Evolutionary conservation across 2,113 vertebrate genomes (phyloP).

Genomic region (Channa argus): DNA sequence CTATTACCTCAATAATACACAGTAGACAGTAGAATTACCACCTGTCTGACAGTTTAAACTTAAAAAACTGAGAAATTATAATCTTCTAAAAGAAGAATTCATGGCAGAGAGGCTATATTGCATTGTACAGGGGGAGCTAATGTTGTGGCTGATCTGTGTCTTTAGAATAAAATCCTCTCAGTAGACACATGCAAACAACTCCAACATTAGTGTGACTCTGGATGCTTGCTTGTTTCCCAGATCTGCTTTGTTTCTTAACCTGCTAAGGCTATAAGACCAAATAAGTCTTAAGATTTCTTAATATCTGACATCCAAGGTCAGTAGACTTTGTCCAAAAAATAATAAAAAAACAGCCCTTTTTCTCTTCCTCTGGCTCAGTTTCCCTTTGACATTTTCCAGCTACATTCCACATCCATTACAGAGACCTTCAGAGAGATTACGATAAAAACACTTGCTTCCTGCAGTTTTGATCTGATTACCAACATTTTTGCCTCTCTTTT

Average conservation of each 20-base stretch:
- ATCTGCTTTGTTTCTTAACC: not conserved
- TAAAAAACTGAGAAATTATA: no score
- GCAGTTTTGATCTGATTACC: conserved; percentile 83
- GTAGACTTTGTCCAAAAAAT: conserved; percentile 2
- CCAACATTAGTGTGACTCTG: not conserved
- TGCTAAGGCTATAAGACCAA: not conserved
- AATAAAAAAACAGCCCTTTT: conserved; percentile 13
- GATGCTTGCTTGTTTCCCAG: not conserved
- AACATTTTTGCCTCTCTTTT: conserved; percentile 41
- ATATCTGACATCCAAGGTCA: conserved; percentile 13
- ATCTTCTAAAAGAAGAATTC: no score
- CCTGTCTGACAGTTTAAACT: no score
- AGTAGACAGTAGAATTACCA: no score
- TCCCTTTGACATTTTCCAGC: conserved; percentile 53
- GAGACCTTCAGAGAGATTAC: conserved; percentile 71
- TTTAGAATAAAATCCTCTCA: conserved; percentile 43
- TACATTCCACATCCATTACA: conserved; percentile 70
- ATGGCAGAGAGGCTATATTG: no score
- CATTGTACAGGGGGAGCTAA: no score
- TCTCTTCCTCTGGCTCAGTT: conserved; percentile 65
- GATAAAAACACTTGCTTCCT: conserved; percentile 83
- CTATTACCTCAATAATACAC: no score
- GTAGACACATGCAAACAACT: conserved; percentile 18
- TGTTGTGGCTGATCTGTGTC: no score
- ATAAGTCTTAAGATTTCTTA: not conserved